A percentile compares a stretch with the other conserved stretches of the same genome.
Evolutionary conservation across 2,113 vertebrate species (phyloP).

Genomic region (Harpagus bidentatus): DNA sequence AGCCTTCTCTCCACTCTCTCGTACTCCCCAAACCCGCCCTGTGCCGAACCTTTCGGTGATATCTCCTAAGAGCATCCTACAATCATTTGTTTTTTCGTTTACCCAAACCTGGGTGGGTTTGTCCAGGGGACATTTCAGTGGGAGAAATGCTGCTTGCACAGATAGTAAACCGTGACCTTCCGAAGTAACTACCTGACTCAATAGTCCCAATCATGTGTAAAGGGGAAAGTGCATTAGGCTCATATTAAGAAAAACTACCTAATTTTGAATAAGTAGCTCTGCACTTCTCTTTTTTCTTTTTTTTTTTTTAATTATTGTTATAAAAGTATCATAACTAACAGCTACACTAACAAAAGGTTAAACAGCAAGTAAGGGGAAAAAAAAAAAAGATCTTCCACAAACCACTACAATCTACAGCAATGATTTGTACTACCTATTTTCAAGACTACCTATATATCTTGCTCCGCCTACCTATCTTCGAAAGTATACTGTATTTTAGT

Average conservation of each 20-base stretch:
- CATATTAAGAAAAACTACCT: constrained; percentile 76
- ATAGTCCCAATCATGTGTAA: constrained; percentile 31
- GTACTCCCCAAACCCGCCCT: neutral
- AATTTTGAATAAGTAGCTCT: constrained; percentile 67
- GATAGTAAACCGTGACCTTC: constrained; percentile 37
- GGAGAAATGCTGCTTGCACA: constrained; percentile 59
- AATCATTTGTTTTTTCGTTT: neutral
- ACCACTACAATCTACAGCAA: constrained; percentile 63
- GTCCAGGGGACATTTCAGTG: constrained; percentile 23
- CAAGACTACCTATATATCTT: constrained; percentile 79
- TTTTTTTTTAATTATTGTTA: neutral
- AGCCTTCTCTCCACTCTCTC: neutral
- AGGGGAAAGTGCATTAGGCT: constrained; percentile 64
- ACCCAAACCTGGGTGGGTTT: neutral
- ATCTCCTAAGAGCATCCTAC: neutral
- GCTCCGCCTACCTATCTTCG: constrained; percentile 72
- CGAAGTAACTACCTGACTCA: constrained; percentile 78
- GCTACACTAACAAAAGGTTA: constrained; percentile 26
- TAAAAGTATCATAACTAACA: constrained; percentile 36
- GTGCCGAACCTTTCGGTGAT: neutral
- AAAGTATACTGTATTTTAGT: constrained; percentile 69
- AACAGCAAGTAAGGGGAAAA: neutral
- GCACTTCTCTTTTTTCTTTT: constrained; percentile 26
- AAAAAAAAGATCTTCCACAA: neutral
- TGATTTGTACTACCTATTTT: constrained; percentile 78